Evolutionary conservation across 1,140 invertebrate genomes (phyloP), one percentile per base, ranked within the genome.

Genomic region (Drosophila bipectinata): DNA sequence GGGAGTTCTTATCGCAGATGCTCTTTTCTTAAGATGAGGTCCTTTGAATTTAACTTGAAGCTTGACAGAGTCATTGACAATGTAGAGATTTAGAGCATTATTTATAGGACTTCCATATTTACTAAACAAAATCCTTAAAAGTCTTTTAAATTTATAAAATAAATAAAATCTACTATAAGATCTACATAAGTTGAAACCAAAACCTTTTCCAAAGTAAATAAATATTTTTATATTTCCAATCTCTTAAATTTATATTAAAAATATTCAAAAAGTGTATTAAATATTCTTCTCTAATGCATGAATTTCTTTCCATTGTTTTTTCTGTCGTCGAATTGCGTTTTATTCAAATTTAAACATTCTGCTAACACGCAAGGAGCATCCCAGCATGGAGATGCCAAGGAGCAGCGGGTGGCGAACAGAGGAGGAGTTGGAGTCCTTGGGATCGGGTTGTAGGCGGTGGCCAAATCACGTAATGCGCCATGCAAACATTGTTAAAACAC

Each of bases 401-500:
- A 30, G n/a, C 9, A 24, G n/a, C 26, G 26, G 26, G 6, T 28
- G 26, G 26, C 21, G 21, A 21, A 21, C 21, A 28, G 26, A 5
- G 26, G 6, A 28, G n/a, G 9, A 3, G 7, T 8, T 15, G 26
- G 28, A 15, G 18, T 18, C 12, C 28, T 32, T 32, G 10, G 39
- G 24, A n/a, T 37, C 26, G 54, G 66, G 34, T 47, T 72, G 72
- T 72, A 76, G 76, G 82, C 78, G 78, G 77, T 58, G 64, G 73
- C 82, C 55, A 88, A 87, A 87, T 87, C 83, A 88, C 83, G 83
- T 88, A 88, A 88, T 88, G 79, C 76, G 83, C 72, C 79, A 79
- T 77, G 79, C 83, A 88, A 88, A 88, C 83, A 88, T 84, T 77
- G 83, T 79, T 88, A 79, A 88, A 88, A 88, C 83, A 88, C 83